These are phyloP conservation scores for Paralichthys olivaceus DNA, from an alignment of 2,113 vertebrate genomes.

Conservation along the genomic window DNA sequence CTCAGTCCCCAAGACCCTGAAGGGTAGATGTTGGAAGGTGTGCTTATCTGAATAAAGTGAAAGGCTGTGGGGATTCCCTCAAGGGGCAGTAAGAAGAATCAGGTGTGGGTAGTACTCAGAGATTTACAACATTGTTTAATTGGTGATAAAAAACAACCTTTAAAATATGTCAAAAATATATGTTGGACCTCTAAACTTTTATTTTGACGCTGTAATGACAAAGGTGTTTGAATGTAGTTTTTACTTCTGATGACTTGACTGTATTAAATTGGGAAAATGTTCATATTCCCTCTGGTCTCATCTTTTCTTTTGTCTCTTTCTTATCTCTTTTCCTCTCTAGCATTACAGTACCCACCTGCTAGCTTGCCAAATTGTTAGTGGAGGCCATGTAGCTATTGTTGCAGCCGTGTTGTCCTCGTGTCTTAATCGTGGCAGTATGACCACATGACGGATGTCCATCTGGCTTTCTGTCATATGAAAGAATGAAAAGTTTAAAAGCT, in stretches of 20 bases:
- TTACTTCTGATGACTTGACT: background rate
- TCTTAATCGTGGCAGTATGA: constrained; percentile 22
- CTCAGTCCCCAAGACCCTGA: background rate
- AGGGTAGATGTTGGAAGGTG: background rate
- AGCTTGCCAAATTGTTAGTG: background rate
- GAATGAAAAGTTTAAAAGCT: background rate
- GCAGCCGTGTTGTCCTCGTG: background rate
- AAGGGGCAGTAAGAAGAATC: background rate
- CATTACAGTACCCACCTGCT: background rate
- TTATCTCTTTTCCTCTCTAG: background rate
- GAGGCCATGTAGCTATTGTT: background rate
- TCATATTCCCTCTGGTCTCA: no score
- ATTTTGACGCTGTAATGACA: background rate
- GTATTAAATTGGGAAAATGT: no score
- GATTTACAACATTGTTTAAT: background rate
- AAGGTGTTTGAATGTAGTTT: background rate
- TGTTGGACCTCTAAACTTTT: background rate
- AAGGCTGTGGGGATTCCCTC: background rate
- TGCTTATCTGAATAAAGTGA: background rate
- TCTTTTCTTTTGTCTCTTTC: background rate
- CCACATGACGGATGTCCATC: constrained; percentile 27
- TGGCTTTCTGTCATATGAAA: constrained; percentile 6
- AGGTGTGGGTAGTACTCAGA: background rate
- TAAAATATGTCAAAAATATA: background rate
- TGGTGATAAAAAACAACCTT: background rate